Conservation (phyloP, 2,888 invertebrate genomes). For the Netelia inedita region DNA sequence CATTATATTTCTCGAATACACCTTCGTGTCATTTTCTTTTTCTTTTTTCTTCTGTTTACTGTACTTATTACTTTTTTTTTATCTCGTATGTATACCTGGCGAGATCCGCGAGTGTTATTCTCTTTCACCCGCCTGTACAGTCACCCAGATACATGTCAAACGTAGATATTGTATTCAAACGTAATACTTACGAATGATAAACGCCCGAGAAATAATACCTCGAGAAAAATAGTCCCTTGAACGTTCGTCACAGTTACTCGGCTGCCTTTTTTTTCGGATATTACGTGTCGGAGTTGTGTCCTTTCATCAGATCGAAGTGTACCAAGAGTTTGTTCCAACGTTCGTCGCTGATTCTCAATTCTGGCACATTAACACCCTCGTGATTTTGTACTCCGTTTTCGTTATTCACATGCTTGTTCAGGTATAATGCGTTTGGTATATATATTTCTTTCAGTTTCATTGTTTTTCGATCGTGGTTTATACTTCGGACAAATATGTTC, state of each 20-base stretch:
- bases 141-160: slow-evolving; percentile 23
- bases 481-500: background rate
- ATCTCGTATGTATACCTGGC: background rate
- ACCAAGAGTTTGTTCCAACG: background rate
- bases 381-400: background rate
- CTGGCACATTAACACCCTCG: background rate
- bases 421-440: background rate
- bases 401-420: background rate
- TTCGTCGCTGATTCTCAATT: background rate
- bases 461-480: background rate
- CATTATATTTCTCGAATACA: background rate
- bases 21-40: background rate
- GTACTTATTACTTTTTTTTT: slow-evolving; percentile 7
- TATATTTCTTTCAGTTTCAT: background rate
- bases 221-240: slow-evolving; percentile 16
- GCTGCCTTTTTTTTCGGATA: background rate
- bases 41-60: background rate
- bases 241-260: background rate
- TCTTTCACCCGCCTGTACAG: background rate
- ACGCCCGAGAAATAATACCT: background rate
- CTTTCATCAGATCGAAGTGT: background rate
- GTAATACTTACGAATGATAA: slow-evolving; percentile 11
- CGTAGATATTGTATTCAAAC: slow-evolving; percentile 8
- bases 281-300: background rate
- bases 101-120: background rate